Base-by-base conservation (phyloP, 2,888 invertebrate species). In the Cosmorhoe ocellata region DNA sequence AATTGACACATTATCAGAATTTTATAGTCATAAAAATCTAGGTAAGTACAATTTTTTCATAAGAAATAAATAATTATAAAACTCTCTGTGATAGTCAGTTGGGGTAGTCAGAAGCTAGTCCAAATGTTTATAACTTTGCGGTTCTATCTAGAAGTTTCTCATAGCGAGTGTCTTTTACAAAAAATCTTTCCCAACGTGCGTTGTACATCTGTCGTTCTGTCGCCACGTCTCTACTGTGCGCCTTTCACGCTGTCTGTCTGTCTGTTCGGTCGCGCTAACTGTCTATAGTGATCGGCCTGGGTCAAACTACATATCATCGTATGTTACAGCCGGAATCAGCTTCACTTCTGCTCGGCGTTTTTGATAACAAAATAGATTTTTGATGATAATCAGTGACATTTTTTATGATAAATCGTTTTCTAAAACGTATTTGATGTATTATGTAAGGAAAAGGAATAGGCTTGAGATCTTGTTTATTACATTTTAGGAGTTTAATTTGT, bases 121-220 rank as follows among this genome's bases (percentile, higher is more conserved):
- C 7, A 24, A 24, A 33, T 18, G 13, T 33, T 33, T 24, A 22
- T n/a, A 3, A 3, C 0, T 12, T 24, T 7, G 9, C 18, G 18
- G 12, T n/a, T 12, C 36, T 43, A 44, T 22, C 44, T 36, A 31
- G 34, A 1, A 8, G 3, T 26, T 14, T 34, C 0, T 36, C 7
- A 8, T 1, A 8, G 11, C 4, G 41, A 51, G 41, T 46, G 51
- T 51, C 5, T 40, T 4, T 18, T 32, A 45, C 36, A 48, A 41
- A 45, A 37, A 41, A 41, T 12, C 37, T n/a, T 13, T 32, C 37
- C 24, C 10, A 45, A 38, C 24, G 18, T 18, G 33, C 28, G 38
- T 8, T 22, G 43, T 8, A 42, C 51, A 51, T 46, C 46, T 51
- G 51, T 51, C 41, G n/a, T n/a, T n/a, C n/a, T n/a, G n/a, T n/a